Base-by-base conservation (phyloP, 2,113 vertebrate genomes). In the Lontra canadensis region DNA sequence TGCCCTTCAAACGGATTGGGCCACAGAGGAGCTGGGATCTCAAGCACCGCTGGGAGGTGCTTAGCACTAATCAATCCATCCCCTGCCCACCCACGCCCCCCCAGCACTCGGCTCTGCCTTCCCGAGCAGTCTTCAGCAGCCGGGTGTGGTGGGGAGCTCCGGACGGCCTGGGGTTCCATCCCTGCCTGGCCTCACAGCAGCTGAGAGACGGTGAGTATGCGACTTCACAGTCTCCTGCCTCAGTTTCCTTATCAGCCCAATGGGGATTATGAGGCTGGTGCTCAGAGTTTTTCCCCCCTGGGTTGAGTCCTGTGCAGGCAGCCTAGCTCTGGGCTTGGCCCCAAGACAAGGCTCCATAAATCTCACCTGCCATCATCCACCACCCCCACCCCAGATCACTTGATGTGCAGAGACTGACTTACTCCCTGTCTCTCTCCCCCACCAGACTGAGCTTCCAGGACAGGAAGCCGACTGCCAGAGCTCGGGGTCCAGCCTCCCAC, bases 1-100 rank as follows among this genome's bases (percentile, higher is more conserved):
- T 97, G 94, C 94, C 97, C 97, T 98, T 97, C 98, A 97, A 90
- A 91, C 63, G 93, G 97, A 98, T 97, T 98, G 97, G 96, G 93
- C 96, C 97, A 96, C 81, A 81, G 96, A 96, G 94, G 84, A 96
- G 96, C 95, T 65, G 84, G 73, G 84, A 96, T 90, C 96, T 97
- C 97, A 95, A 95, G 90, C 52, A 81, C 88, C 44, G 59, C 74
- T 87, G 97, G 95, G 97, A 98, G 97, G 96, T 95, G 97, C 98
- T 96, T 96, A 63, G 81, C 96, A 73, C 89, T 94, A 83, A 95
- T 96, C 97, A 96, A 88, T 95, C 93, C 78, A 5, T 90, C 84
- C 93, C 85, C 92, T 96, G 89, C 71, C 96, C 95, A 95, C 78
- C 95, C 97, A 97, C 96, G 83, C 79, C 95, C 96, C 89, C 95